A percentile compares a stretch with the other conserved stretches of the same genome.
phyloP scores from a whole-genome alignment of 2,113 vertebrate genomes.

The Eonycteris spelaea region DNA sequence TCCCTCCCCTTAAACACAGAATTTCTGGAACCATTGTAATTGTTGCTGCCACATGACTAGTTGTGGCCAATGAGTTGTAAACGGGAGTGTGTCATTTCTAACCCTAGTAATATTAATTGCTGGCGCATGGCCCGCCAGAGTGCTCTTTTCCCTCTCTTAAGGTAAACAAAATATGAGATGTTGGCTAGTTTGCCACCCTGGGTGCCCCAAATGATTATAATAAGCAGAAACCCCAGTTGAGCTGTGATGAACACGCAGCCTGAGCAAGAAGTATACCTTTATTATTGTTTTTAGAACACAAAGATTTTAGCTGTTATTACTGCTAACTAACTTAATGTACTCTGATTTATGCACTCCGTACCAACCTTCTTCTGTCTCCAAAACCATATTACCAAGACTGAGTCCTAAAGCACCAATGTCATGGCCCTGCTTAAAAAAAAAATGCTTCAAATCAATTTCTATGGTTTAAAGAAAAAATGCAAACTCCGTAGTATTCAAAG shows the following conservation, averaged over 20 bases:
- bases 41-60: background rate
- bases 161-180: background rate
- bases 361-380: background rate
- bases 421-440: background rate
- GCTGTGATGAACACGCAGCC: background rate
- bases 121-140: background rate
- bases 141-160: background rate
- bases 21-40: background rate
- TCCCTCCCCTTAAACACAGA: background rate
- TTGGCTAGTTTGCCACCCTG: background rate
- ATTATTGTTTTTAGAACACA: background rate
- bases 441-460: background rate
- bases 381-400: background rate
- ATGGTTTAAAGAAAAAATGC: background rate
- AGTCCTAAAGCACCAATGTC: background rate
- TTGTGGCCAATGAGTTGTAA: background rate
- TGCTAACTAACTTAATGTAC: background rate
- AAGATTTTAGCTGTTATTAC: background rate
- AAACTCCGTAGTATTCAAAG: conserved; percentile 3
- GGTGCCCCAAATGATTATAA: background rate
- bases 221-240: background rate
- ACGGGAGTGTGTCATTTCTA: background rate
- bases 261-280: background rate
- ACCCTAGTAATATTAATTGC: background rate
- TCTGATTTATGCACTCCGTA: background rate